Evolutionary conservation across 2,113 vertebrate species (phyloP).

Genomic region (Guaruba guarouba): DNA sequence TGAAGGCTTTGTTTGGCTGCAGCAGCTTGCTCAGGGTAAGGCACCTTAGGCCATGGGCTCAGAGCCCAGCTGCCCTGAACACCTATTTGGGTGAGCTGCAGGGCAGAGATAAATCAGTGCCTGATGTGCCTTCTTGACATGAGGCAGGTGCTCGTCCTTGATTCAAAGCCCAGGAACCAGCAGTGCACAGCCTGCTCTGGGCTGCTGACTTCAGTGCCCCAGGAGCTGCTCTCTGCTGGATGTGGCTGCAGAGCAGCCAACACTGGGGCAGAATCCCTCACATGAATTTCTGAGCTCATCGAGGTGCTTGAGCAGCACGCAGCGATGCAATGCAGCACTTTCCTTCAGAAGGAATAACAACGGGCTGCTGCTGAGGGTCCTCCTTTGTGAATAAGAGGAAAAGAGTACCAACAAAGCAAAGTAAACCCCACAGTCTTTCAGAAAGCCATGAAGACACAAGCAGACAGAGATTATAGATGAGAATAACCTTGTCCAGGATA

Average conservation of each 20-base stretch:
- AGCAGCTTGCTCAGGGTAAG: neutral
- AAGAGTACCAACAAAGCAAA: neutral
- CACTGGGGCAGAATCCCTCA: neutral
- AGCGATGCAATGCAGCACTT: slow-evolving; percentile 35
- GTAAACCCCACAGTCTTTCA: neutral
- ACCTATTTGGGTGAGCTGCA: neutral
- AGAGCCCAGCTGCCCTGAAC: neutral
- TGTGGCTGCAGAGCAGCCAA: rapidly evolving
- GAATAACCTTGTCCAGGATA: slow-evolving; percentile 8
- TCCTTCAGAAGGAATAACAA: neutral
- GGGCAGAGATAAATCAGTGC: neutral
- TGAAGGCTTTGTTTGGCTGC: neutral
- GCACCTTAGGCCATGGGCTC: neutral
- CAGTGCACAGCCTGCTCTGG: neutral
- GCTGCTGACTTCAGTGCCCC: neutral
- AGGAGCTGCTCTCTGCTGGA: neutral
- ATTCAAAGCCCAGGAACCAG: neutral
- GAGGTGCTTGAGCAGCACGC: neutral
- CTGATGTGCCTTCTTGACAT: neutral
- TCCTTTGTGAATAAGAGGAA: neutral
- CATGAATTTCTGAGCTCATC: neutral
- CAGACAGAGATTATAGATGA: neutral
- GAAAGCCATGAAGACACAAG: neutral
- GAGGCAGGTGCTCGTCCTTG: neutral
- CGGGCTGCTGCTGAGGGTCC: neutral